Evolutionary conservation across 2,113 vertebrate genomes (phyloP).

Genomic region (Macheiramphus alcinus): DNA sequence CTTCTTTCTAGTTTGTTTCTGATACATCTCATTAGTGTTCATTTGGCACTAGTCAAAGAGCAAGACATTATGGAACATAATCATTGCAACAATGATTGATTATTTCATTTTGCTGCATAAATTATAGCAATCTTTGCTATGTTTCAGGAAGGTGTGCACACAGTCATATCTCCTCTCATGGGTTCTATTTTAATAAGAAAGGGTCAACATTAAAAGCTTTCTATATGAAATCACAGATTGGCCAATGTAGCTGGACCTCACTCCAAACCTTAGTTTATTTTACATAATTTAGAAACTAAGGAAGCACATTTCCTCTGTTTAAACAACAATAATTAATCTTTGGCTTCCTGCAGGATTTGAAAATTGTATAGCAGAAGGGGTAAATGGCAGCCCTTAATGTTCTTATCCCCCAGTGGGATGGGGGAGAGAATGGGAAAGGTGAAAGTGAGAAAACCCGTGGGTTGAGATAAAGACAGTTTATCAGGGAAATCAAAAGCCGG

Average conservation of each 20-base stretch:
- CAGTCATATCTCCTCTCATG: not conserved
- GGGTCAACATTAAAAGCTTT: not conserved
- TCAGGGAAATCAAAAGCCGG: not conserved
- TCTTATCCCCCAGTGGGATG: not conserved
- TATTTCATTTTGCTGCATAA: not conserved
- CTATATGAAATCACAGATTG: not conserved
- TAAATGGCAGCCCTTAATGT: not conserved
- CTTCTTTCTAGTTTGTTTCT: not conserved
- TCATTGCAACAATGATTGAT: not conserved
- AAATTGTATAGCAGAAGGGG: not conserved
- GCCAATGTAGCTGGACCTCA: not conserved
- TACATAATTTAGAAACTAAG: not conserved
- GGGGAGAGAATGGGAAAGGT: not conserved
- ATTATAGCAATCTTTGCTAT: not conserved
- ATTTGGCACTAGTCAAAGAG: not conserved
- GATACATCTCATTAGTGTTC: not conserved
- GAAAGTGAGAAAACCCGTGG: fast-evolving
- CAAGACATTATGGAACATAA: not conserved
- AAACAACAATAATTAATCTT: not conserved
- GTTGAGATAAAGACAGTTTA: not conserved
- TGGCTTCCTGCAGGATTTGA: not conserved
- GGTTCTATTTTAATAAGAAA: not conserved
- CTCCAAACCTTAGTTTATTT: not conserved
- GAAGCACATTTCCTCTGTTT: not conserved
- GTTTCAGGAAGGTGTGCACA: not conserved